These are phyloP conservation scores for Electrophaes corylata DNA, from an alignment of 2,888 invertebrate genomes.

Conservation along the genomic window DNA sequence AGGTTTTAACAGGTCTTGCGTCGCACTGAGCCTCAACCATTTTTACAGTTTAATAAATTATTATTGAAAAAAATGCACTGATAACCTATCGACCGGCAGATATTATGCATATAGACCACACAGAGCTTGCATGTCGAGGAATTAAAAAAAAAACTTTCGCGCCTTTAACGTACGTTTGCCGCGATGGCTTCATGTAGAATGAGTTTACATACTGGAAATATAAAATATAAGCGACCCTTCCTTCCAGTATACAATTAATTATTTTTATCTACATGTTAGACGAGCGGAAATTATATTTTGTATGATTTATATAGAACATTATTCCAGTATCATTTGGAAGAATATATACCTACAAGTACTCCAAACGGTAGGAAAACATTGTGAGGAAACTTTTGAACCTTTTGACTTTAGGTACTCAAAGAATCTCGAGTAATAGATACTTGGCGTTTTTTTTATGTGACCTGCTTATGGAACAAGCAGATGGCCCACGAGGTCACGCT, in stretches of 20 bases:
- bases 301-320: neutral
- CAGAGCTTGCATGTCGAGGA: slow-evolving; percentile 45
- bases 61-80: slow-evolving; percentile 61
- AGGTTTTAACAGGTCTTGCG: slow-evolving; percentile 68
- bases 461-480: too few relatives aligned
- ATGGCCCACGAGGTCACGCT: too few relatives aligned
- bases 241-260: slow-evolving; percentile 22
- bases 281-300: slow-evolving; percentile 5
- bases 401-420: too few relatives aligned
- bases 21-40: slow-evolving; percentile 77
- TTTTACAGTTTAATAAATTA: slow-evolving; percentile 48
- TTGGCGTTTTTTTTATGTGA: too few relatives aligned
- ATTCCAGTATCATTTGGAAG: too few relatives aligned
- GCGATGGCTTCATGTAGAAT: slow-evolving; percentile 48
- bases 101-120: slow-evolving; percentile 53
- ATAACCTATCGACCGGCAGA: slow-evolving; percentile 70
- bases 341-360: too few relatives aligned
- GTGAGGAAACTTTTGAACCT: too few relatives aligned
- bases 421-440: too few relatives aligned
- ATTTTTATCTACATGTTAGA: slow-evolving; percentile 19
- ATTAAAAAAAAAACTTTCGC: slow-evolving; percentile 39
- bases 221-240: slow-evolving; percentile 51
- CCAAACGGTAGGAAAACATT: too few relatives aligned
- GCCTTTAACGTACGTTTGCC: slow-evolving; percentile 51
- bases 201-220: slow-evolving; percentile 41